Evolutionary conservation across 2,113 vertebrate genomes (phyloP).

Genomic region (Indicator maculatus): DNA sequence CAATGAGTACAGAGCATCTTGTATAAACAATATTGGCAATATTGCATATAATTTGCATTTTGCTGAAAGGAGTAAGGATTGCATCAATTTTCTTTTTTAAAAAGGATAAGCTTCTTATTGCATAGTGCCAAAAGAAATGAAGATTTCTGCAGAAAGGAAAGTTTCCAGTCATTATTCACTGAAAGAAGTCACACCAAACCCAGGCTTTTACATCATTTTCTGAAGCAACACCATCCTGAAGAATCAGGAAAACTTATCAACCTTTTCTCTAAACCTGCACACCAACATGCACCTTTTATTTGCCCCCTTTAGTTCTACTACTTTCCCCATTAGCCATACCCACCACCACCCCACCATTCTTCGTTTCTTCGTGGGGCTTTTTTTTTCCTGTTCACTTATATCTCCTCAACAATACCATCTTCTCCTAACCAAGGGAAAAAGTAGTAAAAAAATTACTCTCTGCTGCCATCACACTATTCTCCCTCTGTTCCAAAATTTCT

Average conservation of each 20-base stretch:
- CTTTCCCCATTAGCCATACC: neutral
- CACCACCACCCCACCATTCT: neutral
- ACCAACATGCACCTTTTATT: neutral
- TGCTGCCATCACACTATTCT: neutral
- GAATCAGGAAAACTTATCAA: neutral
- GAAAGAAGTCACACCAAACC: neutral
- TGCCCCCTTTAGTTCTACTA: neutral
- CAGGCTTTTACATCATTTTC: neutral
- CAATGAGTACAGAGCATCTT: neutral
- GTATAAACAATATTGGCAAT: constrained; percentile 39
- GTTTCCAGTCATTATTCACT: neutral
- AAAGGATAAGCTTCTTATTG: constrained; percentile 8
- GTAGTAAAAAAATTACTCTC: neutral
- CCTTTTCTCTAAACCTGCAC: neutral
- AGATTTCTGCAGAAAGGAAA: neutral
- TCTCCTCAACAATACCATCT: neutral
- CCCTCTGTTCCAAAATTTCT: neutral
- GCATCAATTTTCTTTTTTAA: neutral
- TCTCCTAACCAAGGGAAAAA: neutral
- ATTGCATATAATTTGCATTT: constrained; percentile 25
- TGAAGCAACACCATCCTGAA: neutral
- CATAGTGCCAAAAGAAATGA: neutral
- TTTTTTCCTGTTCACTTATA: neutral
- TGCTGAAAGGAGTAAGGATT: constrained; percentile 32
- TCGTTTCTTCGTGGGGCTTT: too few relatives aligned